phyloP scores from a whole-genome alignment of 1,140 invertebrate species.

The Drosophila tropicalis region DNA sequence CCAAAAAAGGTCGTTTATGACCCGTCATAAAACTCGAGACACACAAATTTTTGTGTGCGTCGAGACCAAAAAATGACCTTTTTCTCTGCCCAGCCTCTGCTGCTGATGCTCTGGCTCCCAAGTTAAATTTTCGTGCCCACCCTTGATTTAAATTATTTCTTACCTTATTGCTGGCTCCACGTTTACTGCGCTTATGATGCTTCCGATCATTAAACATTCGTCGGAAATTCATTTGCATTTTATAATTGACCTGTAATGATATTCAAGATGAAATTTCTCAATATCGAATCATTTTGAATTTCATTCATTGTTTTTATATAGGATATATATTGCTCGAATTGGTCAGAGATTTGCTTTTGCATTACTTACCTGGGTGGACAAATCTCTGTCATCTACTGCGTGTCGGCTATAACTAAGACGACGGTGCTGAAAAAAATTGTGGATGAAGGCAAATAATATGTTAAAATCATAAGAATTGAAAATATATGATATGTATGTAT shows the following conservation, averaged over 20 bases:
- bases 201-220: slow-evolving; percentile 91
- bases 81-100: no score
- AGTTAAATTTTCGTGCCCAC: no score
- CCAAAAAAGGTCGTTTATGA: no score
- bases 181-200: slow-evolving; percentile 92
- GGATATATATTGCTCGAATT: neutral
- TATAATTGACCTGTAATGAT: slow-evolving; percentile 90
- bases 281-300: neutral
- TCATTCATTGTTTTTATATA: slow-evolving; percentile 1
- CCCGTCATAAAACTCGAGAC: no score
- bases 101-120: no score
- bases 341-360: slow-evolving; percentile 24
- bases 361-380: slow-evolving; percentile 87
- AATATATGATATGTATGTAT: slow-evolving; percentile 37
- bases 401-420: slow-evolving; percentile 95
- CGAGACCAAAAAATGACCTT: no score
- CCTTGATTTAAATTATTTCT: no score
- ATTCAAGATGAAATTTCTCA: neutral
- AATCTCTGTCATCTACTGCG: slow-evolving; percentile 93
- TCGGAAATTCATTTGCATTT: slow-evolving; percentile 95
- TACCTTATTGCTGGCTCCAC: slow-evolving; percentile 88
- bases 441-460: slow-evolving; percentile 60
- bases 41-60: no score
- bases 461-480: slow-evolving; percentile 52
- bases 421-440: slow-evolving; percentile 88